Evolutionary conservation across 2,113 vertebrate genomes (phyloP).

Genomic region (Centropristis striata): DNA sequence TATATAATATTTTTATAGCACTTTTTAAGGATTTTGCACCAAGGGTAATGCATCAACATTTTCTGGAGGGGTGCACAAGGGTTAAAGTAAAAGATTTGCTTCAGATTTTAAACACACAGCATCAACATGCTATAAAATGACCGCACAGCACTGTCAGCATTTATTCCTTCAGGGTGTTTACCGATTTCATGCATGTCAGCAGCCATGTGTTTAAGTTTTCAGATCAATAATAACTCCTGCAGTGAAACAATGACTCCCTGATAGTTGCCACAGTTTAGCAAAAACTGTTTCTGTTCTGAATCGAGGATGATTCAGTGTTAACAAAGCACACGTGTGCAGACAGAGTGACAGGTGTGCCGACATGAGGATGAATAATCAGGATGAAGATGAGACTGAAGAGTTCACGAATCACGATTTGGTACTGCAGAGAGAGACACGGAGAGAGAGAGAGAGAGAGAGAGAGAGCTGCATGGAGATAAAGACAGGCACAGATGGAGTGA

Average conservation of each 20-base stretch:
- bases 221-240: constrained; percentile 26
- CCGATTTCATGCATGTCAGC: not conserved
- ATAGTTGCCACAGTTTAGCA: constrained; percentile 5
- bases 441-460: not conserved
- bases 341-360: constrained; percentile 50
- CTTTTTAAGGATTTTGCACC: too few species aligned
- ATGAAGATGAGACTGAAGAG: constrained; percentile 32
- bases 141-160: not conserved
- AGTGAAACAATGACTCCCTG: constrained; percentile 33
- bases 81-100: not conserved
- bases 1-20: too few species aligned
- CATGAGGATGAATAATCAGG: constrained; percentile 43
- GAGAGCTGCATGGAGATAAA: constrained; percentile 48
- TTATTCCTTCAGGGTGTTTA: not conserved
- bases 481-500: constrained; percentile 78
- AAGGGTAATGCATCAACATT: too few species aligned
- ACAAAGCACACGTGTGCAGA: constrained; percentile 49
- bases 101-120: not conserved
- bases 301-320: constrained; percentile 55
- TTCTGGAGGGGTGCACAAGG: too few species aligned
- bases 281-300: constrained; percentile 30
- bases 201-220: constrained; percentile 10
- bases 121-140: not conserved
- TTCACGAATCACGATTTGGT: constrained; percentile 15
- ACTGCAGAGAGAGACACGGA: not conserved